These are phyloP conservation scores for Neolamprologus sp. DNA, from an alignment of 2,113 vertebrate genomes.

Conservation along the genomic window DNA sequence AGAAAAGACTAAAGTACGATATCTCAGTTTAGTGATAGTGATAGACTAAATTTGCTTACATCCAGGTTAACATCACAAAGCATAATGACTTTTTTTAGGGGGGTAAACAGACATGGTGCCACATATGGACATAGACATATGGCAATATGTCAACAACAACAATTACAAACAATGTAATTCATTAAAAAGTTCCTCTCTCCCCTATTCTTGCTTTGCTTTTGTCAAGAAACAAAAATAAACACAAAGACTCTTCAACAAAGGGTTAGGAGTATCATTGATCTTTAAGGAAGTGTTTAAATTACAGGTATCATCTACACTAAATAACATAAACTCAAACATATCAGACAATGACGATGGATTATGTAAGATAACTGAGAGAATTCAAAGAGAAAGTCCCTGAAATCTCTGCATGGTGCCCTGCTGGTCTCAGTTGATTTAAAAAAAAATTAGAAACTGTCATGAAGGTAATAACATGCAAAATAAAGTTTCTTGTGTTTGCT, in stretches of 20 bases:
- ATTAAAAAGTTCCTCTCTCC: not conserved
- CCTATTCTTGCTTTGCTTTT: not conserved
- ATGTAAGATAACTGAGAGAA: not conserved
- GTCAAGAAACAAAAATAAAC: not conserved
- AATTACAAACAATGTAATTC: not conserved
- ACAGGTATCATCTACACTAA: not conserved
- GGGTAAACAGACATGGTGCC: not conserved
- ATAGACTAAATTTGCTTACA: not conserved
- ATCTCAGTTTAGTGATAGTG: not conserved
- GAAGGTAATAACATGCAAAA: not conserved
- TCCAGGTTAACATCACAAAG: not conserved
- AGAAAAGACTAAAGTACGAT: not conserved
- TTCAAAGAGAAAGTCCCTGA: not conserved
- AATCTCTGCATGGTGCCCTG: not conserved
- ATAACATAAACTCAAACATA: not conserved
- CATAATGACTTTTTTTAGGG: not conserved
- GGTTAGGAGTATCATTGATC: no score
- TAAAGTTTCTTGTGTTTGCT: not conserved
- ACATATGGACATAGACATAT: not conserved
- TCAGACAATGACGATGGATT: accelerated
- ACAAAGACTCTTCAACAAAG: not conserved
- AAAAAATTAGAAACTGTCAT: not conserved
- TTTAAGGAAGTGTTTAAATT: not conserved
- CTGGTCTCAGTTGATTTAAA: not conserved
- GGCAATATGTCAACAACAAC: not conserved